Conservation (phyloP, 92 coral and sea anemone species). For the Phenganax stokvisi region DNA sequence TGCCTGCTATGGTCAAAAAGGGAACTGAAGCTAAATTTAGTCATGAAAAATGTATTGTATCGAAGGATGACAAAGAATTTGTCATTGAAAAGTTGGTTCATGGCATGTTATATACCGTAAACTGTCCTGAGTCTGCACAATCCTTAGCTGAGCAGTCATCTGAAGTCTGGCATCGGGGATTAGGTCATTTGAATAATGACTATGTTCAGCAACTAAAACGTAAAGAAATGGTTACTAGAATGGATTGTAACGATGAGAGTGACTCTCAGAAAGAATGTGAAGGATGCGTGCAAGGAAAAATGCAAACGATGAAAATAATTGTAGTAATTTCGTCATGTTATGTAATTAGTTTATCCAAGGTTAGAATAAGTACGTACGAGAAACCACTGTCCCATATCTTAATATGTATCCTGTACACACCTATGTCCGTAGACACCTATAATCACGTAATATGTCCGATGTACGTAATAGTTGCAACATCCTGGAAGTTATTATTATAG, state of each 20-base stretch:
- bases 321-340: too few species aligned
- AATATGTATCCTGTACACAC: too few species aligned
- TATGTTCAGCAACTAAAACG: conserved; percentile 42
- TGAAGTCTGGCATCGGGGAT: conserved; percentile 56
- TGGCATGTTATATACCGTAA: conserved; percentile 40
- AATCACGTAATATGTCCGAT: too few species aligned
- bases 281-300: conserved; percentile 33
- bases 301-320: too few species aligned
- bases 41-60: conserved; percentile 40
- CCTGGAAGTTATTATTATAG: too few species aligned
- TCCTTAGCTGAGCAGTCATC: conserved; percentile 39
- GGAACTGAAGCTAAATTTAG: conserved; percentile 40
- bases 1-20: conserved; percentile 47
- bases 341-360: too few species aligned
- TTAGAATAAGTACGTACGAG: too few species aligned
- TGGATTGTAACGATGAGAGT: conserved; percentile 19
- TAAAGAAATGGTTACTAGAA: conserved; percentile 53
- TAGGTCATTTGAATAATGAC: conserved; percentile 53
- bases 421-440: too few species aligned
- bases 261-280: conserved; percentile 16
- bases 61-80: conserved; percentile 29
- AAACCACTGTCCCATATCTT: too few species aligned
- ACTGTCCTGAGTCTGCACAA: conserved; percentile 37
- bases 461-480: too few species aligned
- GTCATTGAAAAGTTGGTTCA: conserved; percentile 31